These are phyloP conservation scores for Ariolimax columbianus DNA, from an alignment of 2,888 invertebrate genomes.

Conservation along the genomic window DNA sequence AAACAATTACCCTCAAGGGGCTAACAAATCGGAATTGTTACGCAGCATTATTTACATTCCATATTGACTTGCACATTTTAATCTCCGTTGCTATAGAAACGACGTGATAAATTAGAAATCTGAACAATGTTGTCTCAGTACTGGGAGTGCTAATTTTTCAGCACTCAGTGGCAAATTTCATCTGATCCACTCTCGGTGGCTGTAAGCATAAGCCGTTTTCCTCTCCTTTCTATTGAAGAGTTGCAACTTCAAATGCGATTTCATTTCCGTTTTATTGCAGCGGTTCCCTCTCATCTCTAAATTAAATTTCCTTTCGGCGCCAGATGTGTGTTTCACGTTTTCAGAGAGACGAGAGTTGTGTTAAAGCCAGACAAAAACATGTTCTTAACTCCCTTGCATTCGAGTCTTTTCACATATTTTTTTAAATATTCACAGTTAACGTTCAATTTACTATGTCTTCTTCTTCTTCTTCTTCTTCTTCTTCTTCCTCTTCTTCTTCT, in stretches of 20 bases:
- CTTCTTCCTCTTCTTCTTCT: background rate
- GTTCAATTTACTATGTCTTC: background rate
- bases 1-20: background rate
- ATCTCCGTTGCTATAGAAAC: background rate
- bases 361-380: background rate
- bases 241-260: background rate
- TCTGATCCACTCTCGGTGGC: background rate
- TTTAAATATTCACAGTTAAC: too few species aligned
- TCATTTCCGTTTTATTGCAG: conserved; percentile 28
- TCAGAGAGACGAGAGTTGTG: background rate
- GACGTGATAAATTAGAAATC: background rate
- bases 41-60: background rate
- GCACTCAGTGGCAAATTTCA: background rate
- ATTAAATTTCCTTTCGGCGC: background rate
- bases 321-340: background rate
- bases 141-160: background rate
- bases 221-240: background rate
- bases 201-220: background rate
- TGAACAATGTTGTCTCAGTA: background rate
- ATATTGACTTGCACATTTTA: background rate
- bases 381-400: too few species aligned
- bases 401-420: too few species aligned
- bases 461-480: background rate
- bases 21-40: background rate
- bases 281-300: conserved; percentile 9